Evolutionary conservation across 2,797 vertebrate genomes (phyloP).

Genomic region (Sitta carolinensis): DNA sequence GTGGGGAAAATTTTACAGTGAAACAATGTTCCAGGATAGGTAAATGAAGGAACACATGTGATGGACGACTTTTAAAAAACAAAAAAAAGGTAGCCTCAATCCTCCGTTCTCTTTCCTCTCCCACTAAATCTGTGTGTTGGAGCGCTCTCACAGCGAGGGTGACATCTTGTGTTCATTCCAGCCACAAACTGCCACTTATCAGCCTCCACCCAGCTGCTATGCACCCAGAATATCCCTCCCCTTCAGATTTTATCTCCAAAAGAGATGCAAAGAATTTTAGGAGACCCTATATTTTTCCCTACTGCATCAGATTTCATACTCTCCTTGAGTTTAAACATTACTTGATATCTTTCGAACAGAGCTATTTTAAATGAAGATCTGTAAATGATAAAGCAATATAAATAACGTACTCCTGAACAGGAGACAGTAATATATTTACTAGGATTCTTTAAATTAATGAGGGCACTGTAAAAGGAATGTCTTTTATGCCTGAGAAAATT

Average conservation of each 20-base stretch:
- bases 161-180: constrained; percentile 26
- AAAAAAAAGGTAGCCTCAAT: not conserved
- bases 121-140: not conserved
- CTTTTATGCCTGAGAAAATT: constrained; percentile 44
- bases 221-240: not conserved
- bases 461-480: constrained; percentile 14
- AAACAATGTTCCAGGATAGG: not conserved
- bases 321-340: not conserved
- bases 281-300: not conserved
- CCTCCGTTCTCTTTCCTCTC: not conserved
- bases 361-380: constrained; percentile 16
- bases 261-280: not conserved
- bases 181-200: not conserved
- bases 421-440: constrained; percentile 17
- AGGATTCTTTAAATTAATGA: constrained; percentile 22
- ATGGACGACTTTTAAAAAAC: not conserved
- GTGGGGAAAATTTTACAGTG: not conserved
- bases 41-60: not conserved
- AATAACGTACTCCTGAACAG: not conserved
- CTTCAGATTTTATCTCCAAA: not conserved
- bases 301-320: not conserved
- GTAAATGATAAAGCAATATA: not conserved
- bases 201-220: not conserved
- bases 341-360: not conserved
- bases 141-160: not conserved